phyloP scores from a whole-genome alignment of 64 coral and sea anemone species.

The Cladopsammia gracilis region DNA sequence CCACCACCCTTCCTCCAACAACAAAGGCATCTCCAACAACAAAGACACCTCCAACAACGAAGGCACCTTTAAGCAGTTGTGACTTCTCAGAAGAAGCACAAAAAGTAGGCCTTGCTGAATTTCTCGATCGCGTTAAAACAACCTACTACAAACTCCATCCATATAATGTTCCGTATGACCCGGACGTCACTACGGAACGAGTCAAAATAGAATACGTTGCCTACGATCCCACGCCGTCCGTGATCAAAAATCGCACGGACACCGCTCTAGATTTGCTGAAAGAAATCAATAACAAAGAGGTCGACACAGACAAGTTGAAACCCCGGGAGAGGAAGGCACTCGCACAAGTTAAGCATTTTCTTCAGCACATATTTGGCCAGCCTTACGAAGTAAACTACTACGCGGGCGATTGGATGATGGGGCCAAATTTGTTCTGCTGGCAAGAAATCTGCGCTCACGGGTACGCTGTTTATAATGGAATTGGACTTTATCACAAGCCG shows the following conservation, averaged over 20 bases:
- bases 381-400: slow-evolving; percentile 88
- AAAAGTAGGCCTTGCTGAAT: slow-evolving; percentile 58
- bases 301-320: slow-evolving; percentile 63
- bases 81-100: slow-evolving; percentile 72
- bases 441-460: slow-evolving; percentile 75
- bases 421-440: slow-evolving; percentile 86
- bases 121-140: slow-evolving; percentile 56
- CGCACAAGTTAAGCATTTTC: slow-evolving; percentile 73
- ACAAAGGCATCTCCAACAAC: background rate
- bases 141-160: slow-evolving; percentile 70
- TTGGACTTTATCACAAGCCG: slow-evolving; percentile 66
- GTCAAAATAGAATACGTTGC: slow-evolving; percentile 45
- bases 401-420: slow-evolving; percentile 86
- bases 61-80: background rate
- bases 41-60: no score
- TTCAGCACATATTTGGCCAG: slow-evolving; percentile 78
- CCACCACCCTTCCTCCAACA: background rate
- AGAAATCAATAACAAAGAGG: slow-evolving; percentile 36
- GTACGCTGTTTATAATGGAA: slow-evolving; percentile 37
- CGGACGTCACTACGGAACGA: slow-evolving; percentile 34
- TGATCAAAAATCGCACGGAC: slow-evolving; percentile 73
- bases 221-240: slow-evolving; percentile 60
- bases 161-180: slow-evolving; percentile 48
- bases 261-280: slow-evolving; percentile 52
- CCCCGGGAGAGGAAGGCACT: slow-evolving; percentile 79